Evolutionary conservation across 2,888 invertebrate genomes (phyloP), one percentile per base, ranked within the genome.

Genomic region (Cylloceria caligata): DNA sequence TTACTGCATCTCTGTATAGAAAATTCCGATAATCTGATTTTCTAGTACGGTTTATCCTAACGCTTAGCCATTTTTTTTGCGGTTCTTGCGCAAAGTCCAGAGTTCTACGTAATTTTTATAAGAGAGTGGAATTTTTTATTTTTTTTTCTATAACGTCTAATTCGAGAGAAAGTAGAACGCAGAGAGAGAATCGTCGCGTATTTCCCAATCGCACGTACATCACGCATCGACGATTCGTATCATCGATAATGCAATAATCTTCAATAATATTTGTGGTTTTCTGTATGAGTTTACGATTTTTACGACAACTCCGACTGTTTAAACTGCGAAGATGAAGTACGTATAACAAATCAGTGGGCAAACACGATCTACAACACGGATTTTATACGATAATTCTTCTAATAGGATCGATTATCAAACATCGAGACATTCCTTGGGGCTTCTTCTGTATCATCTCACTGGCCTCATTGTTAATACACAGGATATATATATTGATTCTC

Each of bases 131-230:
- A n/a, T 13, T 21, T 30, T 39, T 42, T 21, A 34, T 49, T 79
- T 80, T 47, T 60, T 21, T 80, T 34, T 67, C 42, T 42, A 11
- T 24, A 24, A 42, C 21, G 55, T 67, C 42, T 64, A 68, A 76
- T 81, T 52, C 24, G 60, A 60, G 60, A 45, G 81, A 81, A 81
- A 81, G 81, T 81, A 76, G 81, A 76, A 72, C 81, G 81, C 52
- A 68, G 34, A 34, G 45, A 42, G 47, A 47, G 36, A 64, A 57
- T 57, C 57, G 30, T 67, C 52, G 65, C 30, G 9, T n/a, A 64
- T 76, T 71, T 76, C 76, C 75, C 71, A 76, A 76, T 75, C 47
- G 71, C 75, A 65, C 80, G 75, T 34, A 47, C 30, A 65, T 27
- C 47, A 73, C 67, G 42, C 11, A 65, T 65, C 75, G 52, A 67